These are phyloP conservation scores for Acronicta leporina DNA, from an alignment of 2,888 invertebrate species.

Conservation along the genomic window DNA sequence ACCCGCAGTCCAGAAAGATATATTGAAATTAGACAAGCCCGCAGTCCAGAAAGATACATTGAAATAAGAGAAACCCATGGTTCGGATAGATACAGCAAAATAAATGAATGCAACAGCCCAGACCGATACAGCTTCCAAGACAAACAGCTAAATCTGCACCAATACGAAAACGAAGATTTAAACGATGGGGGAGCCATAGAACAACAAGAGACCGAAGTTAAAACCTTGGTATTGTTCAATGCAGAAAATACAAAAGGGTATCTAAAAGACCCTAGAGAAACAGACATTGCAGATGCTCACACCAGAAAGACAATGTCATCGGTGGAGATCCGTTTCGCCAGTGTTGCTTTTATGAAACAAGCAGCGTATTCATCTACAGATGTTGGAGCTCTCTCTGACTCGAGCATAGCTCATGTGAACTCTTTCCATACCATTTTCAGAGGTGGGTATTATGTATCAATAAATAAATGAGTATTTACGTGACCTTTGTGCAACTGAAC, in stretches of 20 bases:
- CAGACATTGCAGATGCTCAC: constrained; percentile 9
- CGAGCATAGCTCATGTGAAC: constrained; percentile 50
- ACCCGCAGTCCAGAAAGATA: neutral
- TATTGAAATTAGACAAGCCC: neutral
- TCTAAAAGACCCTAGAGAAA: constrained; percentile 10
- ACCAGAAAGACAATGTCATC: constrained; percentile 66
- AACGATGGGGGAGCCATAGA: neutral
- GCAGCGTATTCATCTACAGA: constrained; percentile 68
- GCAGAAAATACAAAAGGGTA: constrained; percentile 24
- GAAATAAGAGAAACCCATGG: neutral
- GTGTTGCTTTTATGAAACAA: constrained; percentile 62
- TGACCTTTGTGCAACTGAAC: too few relatives aligned
- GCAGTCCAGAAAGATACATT: neutral
- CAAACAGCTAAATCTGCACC: neutral
- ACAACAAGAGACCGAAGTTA: constrained; percentile 9
- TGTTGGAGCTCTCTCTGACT: constrained; percentile 52
- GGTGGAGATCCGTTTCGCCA: constrained; percentile 69
- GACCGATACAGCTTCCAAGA: neutral
- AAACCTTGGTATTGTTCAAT: constrained; percentile 39
- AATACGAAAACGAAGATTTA: neutral
- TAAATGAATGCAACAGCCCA: neutral
- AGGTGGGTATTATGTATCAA: constrained; percentile 60
- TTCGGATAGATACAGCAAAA: neutral
- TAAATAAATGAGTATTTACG: neutral
- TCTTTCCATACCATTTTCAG: constrained; percentile 77